Evolutionary conservation across 2,888 invertebrate species (phyloP).

Genomic region (Gasteruption jaculator): DNA sequence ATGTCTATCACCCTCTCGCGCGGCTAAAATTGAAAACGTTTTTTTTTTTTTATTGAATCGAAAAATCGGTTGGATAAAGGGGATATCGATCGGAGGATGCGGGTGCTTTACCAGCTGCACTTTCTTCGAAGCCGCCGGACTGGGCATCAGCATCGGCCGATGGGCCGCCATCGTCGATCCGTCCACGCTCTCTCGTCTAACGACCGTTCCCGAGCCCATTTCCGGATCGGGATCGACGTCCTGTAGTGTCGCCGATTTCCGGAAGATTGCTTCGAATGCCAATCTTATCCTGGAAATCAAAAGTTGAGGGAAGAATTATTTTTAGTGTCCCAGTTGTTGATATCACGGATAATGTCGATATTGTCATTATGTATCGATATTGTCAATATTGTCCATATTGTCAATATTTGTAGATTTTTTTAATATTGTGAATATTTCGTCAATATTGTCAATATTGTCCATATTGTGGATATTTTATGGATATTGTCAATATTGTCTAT

Average conservation of each 20-base stretch:
- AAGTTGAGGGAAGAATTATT: background rate
- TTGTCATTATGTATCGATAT: background rate
- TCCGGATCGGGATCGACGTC: slow-evolving; percentile 72
- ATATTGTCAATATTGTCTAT: background rate
- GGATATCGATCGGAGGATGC: background rate
- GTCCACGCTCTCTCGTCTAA: slow-evolving; percentile 45
- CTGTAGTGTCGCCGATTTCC: slow-evolving; percentile 79
- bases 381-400: background rate
- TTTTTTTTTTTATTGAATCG: background rate
- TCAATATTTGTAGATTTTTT: background rate
- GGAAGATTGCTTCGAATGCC: slow-evolving; percentile 88
- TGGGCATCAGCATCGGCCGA: slow-evolving; percentile 56
- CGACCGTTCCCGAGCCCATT: slow-evolving; percentile 50
- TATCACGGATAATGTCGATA: too few species aligned
- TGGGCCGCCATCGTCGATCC: slow-evolving; percentile 53
- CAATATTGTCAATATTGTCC: background rate
- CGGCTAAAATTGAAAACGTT: slow-evolving; percentile 56
- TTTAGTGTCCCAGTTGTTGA: background rate
- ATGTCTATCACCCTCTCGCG: slow-evolving; percentile 88
- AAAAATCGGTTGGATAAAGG: background rate
- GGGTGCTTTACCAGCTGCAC: slow-evolving; percentile 72
- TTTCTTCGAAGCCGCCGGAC: slow-evolving; percentile 77
- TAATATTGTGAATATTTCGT: background rate
- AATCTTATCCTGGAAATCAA: slow-evolving; percentile 64
- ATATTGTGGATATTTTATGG: background rate